Base-by-base conservation (phyloP, 2,888 invertebrate species). In the Polydrusus tereticollis region DNA sequence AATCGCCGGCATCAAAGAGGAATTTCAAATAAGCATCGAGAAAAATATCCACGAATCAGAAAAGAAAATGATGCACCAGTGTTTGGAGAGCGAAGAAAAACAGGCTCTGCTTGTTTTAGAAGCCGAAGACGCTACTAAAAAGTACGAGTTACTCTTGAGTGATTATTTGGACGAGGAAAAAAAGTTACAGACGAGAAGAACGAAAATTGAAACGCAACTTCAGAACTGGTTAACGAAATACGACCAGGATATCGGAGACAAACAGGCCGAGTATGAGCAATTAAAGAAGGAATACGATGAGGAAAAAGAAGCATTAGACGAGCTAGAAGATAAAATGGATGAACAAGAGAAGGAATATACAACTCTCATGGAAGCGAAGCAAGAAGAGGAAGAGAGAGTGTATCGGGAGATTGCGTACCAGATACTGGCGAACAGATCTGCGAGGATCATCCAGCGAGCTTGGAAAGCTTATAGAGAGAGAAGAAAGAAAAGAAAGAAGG, bases 201-300 rank as follows among this genome's bases (percentile, higher is more conserved):
- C 86, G 66, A 90, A 90, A 83, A 86, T 88, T 29, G 89, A 90
- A 77, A 87, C 88, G 0, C 89, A 90, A 78, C 78, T 90, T 64
- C 76, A 87, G 1, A 88, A 87, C 38, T 89, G 90, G 89, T 81
- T 90, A 6, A 86, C 87, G 68, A 90, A 89, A 77, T 91, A 89
- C 74, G 90, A 91, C 75, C 69, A 83, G 6, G 90, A 90, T 79
- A 88, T 90, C 85, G 87, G 86, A 0, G 89, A 89, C 57, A 88
- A 89, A 75, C 89, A 90, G 69, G 74, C 83, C 0, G 88, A 89
- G 73, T 82, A 88, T 0, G 90, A 90, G 58, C 86, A 87, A 38
- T 84, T 87, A 52, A 84, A 86, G 0, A 82, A 85, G 67, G 78
- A 80, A 63, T 88, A 85, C 73, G 87, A 89, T 4, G 86, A 86